Evolutionary conservation across 2,888 invertebrate species (phyloP).

Genomic region (Bimastos eiseni): DNA sequence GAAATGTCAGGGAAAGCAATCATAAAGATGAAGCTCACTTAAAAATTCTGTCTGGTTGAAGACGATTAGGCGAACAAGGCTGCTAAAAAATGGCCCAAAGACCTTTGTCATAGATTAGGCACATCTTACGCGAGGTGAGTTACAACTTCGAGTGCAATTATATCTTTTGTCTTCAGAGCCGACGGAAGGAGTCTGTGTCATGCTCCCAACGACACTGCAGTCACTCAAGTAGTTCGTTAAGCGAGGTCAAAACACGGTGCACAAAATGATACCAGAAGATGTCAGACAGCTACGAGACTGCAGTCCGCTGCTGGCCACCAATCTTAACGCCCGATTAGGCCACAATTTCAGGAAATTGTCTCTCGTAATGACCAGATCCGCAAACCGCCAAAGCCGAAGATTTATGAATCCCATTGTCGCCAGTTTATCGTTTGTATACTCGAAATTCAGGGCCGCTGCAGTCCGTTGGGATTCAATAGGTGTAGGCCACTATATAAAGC

Average conservation of each 20-base stretch:
- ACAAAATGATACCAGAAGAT: neutral
- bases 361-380: neutral
- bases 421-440: neutral
- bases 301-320: neutral
- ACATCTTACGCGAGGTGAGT: neutral
- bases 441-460: neutral
- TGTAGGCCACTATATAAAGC: neutral
- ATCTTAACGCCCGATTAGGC: constrained; percentile 13
- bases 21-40: neutral
- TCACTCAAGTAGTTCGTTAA: neutral
- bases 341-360: neutral
- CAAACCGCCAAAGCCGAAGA: neutral
- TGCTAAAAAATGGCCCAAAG: neutral
- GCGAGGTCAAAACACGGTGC: neutral
- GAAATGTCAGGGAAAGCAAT: neutral
- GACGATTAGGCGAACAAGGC: neutral
- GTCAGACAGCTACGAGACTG: neutral
- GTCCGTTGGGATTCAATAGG: neutral
- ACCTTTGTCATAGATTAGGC: too few relatives aligned
- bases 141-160: neutral
- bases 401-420: neutral
- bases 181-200: neutral
- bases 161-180: neutral
- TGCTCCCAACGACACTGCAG: neutral
- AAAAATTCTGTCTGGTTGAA: neutral